Base-by-base conservation (phyloP, 2,888 invertebrate genomes). In the Cephus rjabovi region DNA sequence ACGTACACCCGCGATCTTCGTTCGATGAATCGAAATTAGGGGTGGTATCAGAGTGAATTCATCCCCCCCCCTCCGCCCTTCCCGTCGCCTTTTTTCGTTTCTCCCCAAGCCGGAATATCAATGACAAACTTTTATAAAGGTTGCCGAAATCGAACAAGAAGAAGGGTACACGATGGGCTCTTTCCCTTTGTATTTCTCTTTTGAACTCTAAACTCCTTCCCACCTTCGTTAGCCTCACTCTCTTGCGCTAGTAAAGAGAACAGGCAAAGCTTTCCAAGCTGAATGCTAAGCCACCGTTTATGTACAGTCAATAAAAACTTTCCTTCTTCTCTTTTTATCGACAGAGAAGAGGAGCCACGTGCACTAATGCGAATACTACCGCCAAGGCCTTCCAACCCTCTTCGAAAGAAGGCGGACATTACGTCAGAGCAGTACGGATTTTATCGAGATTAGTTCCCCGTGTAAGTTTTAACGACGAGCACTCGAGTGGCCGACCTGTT, bases 261-360 rank as follows among this genome's bases (percentile, higher is more conserved):
- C 56, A 23, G 56, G 56, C 23, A 56, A 23, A 23, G 56, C 56
- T 56, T 56, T 77, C 71, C 75, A n/a, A 77, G 74, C 73, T 35
- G 35, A 56, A 56, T 56, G 69, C 77, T 77, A 68, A 77, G 69
- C 75, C 75, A 75, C 74, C 78, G 77, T 76, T 79, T 79, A 79
- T 78, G 78, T 74, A 70, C 76, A 75, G 79, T 79, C 76, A 76
- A 78, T 79, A 79, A 79, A 79, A 79, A 78, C 74, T 79, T 78
- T 68, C 37, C 37, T 34, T 35, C 75, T 74, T 40, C 30, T 15
- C n/a, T 12, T n/a, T 6, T 35, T n/a, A 15, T 69, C 37, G n/a
- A 56, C 23, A 23, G 56, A 56, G 9, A 56, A 56, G 56, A 23
- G 56, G 23, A 9, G 23, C 23, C 56, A 23, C 56, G 56, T 6